Percentiles rank a stretch among this genome's conserved stretches.
phyloP scores from a whole-genome alignment of 2,113 vertebrate species.

The Serilophus lunatus region DNA sequence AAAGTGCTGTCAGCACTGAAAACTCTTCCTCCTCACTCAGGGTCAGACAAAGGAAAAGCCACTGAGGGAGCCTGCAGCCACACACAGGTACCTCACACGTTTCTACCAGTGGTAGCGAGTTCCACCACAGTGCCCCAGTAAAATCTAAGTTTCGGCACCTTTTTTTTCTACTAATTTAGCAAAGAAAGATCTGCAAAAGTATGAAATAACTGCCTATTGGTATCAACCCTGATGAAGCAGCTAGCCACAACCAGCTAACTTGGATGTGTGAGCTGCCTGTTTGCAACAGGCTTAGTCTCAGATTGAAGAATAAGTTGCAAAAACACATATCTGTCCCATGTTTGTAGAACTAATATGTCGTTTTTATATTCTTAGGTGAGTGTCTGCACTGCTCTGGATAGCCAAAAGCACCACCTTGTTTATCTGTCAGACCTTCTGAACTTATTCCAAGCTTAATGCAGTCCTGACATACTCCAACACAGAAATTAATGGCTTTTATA shows the following conservation, averaged over 20 bases:
- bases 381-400: background rate
- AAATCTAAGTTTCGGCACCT: background rate
- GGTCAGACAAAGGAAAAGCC: background rate
- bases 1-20: background rate
- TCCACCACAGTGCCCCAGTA: fast-evolving
- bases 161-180: background rate
- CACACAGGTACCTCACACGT: background rate
- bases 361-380: background rate
- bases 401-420: background rate
- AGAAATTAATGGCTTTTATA: background rate
- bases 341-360: background rate
- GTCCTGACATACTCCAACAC: background rate
- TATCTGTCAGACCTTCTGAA: background rate
- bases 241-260: background rate
- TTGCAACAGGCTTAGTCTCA: background rate
- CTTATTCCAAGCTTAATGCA: background rate
- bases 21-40: background rate
- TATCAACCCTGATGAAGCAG: background rate
- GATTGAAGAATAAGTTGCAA: background rate
- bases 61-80: background rate
- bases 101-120: background rate
- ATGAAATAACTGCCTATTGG: background rate
- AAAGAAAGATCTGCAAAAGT: background rate
- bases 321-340: background rate
- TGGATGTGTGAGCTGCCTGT: background rate